Percentiles rank a stretch among this genome's conserved stretches.
Conservation (phyloP, 2,113 vertebrate genomes). For the Apeltes quadracus region DNA sequence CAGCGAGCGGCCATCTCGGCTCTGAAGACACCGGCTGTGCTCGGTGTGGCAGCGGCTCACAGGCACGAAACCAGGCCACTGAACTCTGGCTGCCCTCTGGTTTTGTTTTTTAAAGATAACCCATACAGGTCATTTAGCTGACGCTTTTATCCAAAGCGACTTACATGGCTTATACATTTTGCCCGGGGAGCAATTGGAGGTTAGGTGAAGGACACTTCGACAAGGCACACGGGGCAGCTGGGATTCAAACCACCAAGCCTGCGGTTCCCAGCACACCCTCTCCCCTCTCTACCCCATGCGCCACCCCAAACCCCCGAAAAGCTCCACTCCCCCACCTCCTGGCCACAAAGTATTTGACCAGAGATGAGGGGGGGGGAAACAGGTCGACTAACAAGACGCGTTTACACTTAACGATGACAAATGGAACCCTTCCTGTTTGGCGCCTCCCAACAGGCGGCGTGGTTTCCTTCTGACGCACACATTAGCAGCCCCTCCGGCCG, state of each 20-base stretch:
- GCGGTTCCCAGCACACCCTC: too few relatives aligned
- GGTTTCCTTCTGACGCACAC: neutral
- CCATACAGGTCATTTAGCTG: too few relatives aligned
- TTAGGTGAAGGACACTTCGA: too few relatives aligned
- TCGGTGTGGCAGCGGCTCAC: conserved; percentile 61
- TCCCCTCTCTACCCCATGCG: too few relatives aligned
- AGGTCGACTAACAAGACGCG: conserved; percentile 26
- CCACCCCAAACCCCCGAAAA: too few relatives aligned
- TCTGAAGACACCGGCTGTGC: conserved; percentile 63
- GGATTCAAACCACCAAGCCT: too few relatives aligned
- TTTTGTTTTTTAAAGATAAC: too few relatives aligned
- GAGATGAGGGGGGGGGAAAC: conserved; percentile 29
- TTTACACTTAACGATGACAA: conserved; percentile 45
- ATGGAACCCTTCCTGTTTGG: conserved; percentile 4
- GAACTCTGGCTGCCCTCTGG: conserved; percentile 70
- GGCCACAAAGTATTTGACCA: conserved; percentile 47
- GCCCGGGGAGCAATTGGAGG: too few relatives aligned
- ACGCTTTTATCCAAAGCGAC: too few relatives aligned
- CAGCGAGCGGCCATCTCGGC: conserved; percentile 45
- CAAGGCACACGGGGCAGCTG: too few relatives aligned
- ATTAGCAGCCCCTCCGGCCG: conserved; percentile 6
- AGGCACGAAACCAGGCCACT: conserved; percentile 69
- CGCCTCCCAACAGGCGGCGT: conserved; percentile 15
- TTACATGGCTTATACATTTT: too few relatives aligned
- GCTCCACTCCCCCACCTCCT: conserved; percentile 46